These are phyloP conservation scores for Phocides pigmalion DNA, from an alignment of 1,140 invertebrate genomes.

Conservation along the genomic window DNA sequence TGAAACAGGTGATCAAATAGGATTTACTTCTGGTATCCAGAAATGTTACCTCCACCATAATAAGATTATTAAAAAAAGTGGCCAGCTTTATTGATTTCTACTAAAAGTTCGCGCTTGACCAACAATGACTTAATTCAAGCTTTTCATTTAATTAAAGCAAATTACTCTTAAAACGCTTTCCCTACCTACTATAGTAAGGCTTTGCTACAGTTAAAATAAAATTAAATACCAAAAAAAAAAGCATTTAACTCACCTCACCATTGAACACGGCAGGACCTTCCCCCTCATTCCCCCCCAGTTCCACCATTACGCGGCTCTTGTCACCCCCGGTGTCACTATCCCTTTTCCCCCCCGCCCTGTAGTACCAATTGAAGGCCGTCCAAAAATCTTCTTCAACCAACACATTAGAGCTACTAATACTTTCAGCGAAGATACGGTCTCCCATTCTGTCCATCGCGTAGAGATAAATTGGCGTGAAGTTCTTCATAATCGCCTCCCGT, in stretches of 20 bases:
- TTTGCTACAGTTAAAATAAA: too few species aligned
- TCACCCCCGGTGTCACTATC: conserved; percentile 34
- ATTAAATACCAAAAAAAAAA: too few species aligned
- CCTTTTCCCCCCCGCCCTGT: conserved; percentile 46
- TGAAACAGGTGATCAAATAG: too few species aligned
- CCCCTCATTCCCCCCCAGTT: conserved; percentile 36
- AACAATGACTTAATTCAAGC: too few species aligned
- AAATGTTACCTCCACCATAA: too few species aligned
- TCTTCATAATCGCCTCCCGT: conserved; percentile 63
- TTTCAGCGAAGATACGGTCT: conserved; percentile 66
- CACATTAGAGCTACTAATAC: conserved; percentile 43
- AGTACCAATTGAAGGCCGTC: conserved; percentile 64
- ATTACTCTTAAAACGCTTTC: too few species aligned
- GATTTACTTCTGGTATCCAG: too few species aligned
- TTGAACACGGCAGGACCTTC: conserved; percentile 60
- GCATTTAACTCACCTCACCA: conserved; percentile 61
- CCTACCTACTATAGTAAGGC: too few species aligned
- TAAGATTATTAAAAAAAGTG: too few species aligned
- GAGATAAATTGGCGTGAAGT: conserved; percentile 71
- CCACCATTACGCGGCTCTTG: conserved; percentile 27
- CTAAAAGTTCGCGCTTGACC: too few species aligned
- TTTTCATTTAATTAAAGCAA: too few species aligned
- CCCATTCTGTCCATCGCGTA: conserved; percentile 72
- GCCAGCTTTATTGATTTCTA: too few species aligned
- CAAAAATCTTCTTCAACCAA: conserved; percentile 69